These are phyloP conservation scores for Epinephelus cyanopodus DNA, from an alignment of 2,113 vertebrate species.

Conservation along the genomic window DNA sequence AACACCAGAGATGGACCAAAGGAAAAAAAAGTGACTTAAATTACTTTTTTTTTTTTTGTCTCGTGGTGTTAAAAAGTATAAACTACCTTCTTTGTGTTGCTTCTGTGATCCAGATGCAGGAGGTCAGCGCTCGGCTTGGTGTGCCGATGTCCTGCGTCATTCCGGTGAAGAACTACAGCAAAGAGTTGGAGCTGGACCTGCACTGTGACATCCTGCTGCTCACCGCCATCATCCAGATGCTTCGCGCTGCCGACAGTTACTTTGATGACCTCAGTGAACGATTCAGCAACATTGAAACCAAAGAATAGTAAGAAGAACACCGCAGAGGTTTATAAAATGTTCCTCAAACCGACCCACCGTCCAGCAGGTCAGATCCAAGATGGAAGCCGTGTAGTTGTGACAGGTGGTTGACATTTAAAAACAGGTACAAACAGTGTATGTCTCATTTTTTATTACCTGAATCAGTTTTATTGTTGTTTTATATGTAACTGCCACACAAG, in stretches of 20 bases:
- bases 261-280: constrained; percentile 56
- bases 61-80: background rate
- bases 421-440: background rate
- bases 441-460: background rate
- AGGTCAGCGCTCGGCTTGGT: constrained; percentile 33
- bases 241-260: constrained; percentile 58
- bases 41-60: background rate
- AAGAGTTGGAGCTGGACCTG: constrained; percentile 72
- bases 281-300: background rate
- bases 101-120: constrained; percentile 51
- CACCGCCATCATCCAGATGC: constrained; percentile 55
- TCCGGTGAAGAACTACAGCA: constrained; percentile 78
- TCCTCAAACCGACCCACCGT: no score
- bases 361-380: background rate
- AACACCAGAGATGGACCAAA: background rate
- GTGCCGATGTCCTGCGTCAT: constrained; percentile 60
- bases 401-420: background rate
- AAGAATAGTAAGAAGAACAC: background rate
- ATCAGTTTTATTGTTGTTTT: background rate
- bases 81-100: background rate
- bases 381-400: background rate
- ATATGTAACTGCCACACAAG: background rate
- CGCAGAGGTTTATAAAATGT: no score
- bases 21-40: background rate
- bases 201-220: constrained; percentile 75